Percentiles rank a stretch among this genome's conserved stretches.
Conservation (phyloP, 2,888 invertebrate species). For the Tyria jacobaeae region DNA sequence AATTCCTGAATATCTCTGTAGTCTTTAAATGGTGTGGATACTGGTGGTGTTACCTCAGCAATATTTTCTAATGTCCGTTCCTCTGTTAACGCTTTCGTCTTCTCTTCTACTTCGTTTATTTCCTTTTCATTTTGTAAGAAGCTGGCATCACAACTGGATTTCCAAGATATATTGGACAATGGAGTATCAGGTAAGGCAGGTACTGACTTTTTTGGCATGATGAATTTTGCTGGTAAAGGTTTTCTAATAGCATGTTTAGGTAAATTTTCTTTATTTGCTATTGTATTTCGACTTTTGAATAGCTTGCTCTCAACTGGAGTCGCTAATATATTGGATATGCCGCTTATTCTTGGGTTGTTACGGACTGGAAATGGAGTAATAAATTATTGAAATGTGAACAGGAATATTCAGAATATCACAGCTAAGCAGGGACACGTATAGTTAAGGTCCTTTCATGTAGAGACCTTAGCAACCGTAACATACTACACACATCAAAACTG, state of each 20-base stretch:
- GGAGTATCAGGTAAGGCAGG: slow-evolving; percentile 62
- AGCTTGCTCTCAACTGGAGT: slow-evolving; percentile 65
- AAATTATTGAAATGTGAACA: background rate
- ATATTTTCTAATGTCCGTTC: slow-evolving; percentile 65
- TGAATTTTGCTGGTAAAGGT: slow-evolving; percentile 20
- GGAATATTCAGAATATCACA: background rate
- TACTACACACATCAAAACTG: too few relatives aligned
- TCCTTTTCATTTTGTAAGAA: slow-evolving; percentile 76
- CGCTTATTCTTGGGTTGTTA: slow-evolving; percentile 70
- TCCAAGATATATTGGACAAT: slow-evolving; percentile 69
- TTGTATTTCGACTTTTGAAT: slow-evolving; percentile 52
- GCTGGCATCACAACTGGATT: slow-evolving; percentile 74
- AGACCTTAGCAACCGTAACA: too few relatives aligned
- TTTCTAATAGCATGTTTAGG: slow-evolving; percentile 30
- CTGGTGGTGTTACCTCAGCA: slow-evolving; percentile 67
- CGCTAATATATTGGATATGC: slow-evolving; percentile 69
- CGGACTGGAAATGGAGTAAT: slow-evolving; percentile 52
- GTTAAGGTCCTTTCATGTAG: too few relatives aligned
- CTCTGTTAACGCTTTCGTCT: slow-evolving; percentile 53
- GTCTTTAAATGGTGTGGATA: slow-evolving; percentile 76
- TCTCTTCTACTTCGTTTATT: slow-evolving; percentile 67
- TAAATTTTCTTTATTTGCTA: slow-evolving; percentile 71
- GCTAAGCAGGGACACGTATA: too few relatives aligned
- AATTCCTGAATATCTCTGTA: slow-evolving; percentile 71
- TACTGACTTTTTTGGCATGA: slow-evolving; percentile 22